Evolutionary conservation across 2,888 invertebrate species (phyloP).

Genomic region (Boloria selene): DNA sequence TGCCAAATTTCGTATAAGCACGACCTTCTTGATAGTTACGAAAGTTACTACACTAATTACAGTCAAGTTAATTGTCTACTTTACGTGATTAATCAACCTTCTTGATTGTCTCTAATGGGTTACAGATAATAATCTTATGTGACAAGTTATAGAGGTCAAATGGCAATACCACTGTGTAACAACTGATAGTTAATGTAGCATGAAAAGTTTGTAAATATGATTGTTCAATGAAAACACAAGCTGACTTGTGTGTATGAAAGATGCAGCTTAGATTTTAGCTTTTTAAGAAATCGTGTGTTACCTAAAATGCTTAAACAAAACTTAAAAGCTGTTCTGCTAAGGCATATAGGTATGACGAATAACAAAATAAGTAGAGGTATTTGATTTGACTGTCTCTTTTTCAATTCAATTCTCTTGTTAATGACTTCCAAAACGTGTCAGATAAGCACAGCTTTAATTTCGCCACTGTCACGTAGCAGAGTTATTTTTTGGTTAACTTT

Average conservation of each 20-base stretch:
- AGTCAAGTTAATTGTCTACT: slow-evolving; percentile 8
- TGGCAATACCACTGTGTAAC: slow-evolving; percentile 24
- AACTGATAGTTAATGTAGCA: slow-evolving; percentile 2
- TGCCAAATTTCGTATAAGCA: neutral
- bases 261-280: neutral
- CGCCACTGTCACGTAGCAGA: too few relatives aligned
- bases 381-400: too few relatives aligned
- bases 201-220: slow-evolving; percentile 7
- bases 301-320: too few relatives aligned
- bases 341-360: too few relatives aligned
- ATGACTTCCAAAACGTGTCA: too few relatives aligned
- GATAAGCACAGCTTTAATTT: too few relatives aligned
- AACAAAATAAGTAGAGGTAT: too few relatives aligned
- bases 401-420: too few relatives aligned
- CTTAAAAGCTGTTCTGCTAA: too few relatives aligned
- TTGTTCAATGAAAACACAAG: neutral
- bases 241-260: neutral
- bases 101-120: slow-evolving; percentile 24
- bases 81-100: slow-evolving; percentile 26
- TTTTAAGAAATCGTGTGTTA: too few relatives aligned
- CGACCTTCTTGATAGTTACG: neutral
- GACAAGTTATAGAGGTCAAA: slow-evolving; percentile 22
- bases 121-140: slow-evolving; percentile 17
- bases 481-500: too few relatives aligned
- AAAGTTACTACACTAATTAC: slow-evolving; percentile 12